phyloP scores from a whole-genome alignment of 2,888 invertebrate species.

The Macaria liturata region DNA sequence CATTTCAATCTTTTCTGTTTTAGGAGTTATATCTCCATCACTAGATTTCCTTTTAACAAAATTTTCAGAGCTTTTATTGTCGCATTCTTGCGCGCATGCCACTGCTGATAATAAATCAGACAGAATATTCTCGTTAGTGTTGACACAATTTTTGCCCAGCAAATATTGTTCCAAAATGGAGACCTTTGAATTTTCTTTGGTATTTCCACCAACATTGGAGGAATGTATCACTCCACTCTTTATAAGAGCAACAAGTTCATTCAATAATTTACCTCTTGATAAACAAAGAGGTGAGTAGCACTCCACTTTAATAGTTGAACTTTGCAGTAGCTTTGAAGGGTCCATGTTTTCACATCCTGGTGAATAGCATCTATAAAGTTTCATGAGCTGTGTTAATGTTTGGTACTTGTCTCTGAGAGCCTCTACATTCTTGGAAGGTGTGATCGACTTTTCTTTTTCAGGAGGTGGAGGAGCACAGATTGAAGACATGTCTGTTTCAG shows the following conservation, averaged over 20 bases:
- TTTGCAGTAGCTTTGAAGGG: conserved; percentile 74
- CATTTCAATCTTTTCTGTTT: conserved; percentile 59
- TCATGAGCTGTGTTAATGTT: conserved; percentile 86
- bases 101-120: conserved; percentile 85
- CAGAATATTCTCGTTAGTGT: conserved; percentile 80
- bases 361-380: conserved; percentile 89
- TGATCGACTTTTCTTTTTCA: conserved; percentile 78
- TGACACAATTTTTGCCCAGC: conserved; percentile 75
- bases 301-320: conserved; percentile 72
- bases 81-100: conserved; percentile 84
- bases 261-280: conserved; percentile 87
- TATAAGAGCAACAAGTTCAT: conserved; percentile 85
- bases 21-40: conserved; percentile 58
- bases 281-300: conserved; percentile 94
- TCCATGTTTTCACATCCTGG: conserved; percentile 85
- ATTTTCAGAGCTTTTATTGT: conserved; percentile 76
- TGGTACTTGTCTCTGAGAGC: conserved; percentile 87
- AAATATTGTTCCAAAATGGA: conserved; percentile 89
- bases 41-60: conserved; percentile 74
- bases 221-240: conserved; percentile 84
- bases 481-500: conserved; percentile 62
- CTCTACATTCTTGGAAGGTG: conserved; percentile 87
- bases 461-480: conserved; percentile 49
- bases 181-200: conserved; percentile 80
- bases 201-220: conserved; percentile 61